phyloP scores from a whole-genome alignment of 2,888 invertebrate species.

The Cistogaster globosa region DNA sequence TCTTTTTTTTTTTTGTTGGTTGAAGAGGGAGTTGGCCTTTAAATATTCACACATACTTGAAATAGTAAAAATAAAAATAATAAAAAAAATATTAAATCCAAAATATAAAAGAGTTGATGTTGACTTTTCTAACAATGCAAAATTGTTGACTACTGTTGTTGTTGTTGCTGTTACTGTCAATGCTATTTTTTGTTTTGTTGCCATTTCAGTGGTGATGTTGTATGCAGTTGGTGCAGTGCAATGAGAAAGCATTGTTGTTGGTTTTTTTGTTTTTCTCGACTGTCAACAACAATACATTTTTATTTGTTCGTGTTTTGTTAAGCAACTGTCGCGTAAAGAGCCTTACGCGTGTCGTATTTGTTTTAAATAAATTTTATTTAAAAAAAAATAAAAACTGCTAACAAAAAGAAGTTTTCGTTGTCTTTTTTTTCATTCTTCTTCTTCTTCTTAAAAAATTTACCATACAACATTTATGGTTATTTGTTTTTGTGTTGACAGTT shows the following conservation, averaged over 20 bases:
- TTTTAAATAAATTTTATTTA: constrained; percentile 42
- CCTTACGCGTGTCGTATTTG: constrained; percentile 57
- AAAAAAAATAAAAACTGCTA: constrained; percentile 47
- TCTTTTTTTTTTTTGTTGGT: not conserved
- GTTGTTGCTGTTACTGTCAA: not conserved
- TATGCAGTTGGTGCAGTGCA: constrained; percentile 38
- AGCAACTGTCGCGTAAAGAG: constrained; percentile 70
- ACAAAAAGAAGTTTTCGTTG: constrained; percentile 36
- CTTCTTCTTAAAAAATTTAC: constrained; percentile 38
- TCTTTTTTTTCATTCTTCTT: constrained; percentile 23
- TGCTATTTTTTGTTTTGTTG: not conserved
- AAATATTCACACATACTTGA: constrained; percentile 50
- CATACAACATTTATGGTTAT: constrained; percentile 57
- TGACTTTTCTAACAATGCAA: constrained; percentile 44
- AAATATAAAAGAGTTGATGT: not conserved
- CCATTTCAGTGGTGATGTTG: constrained; percentile 6
- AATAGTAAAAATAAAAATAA: constrained; percentile 18
- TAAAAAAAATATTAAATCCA: not conserved
- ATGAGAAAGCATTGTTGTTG: constrained; percentile 45
- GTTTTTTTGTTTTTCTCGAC: constrained; percentile 24
- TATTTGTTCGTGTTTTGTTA: constrained; percentile 50
- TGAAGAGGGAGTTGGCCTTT: constrained; percentile 43
- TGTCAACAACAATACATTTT: constrained; percentile 71
- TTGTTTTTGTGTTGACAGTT: constrained; percentile 52
- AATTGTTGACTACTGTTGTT: constrained; percentile 43